Evolutionary conservation across 2,797 vertebrate genomes (phyloP).

Genomic region (Phoxinus dragarum): DNA sequence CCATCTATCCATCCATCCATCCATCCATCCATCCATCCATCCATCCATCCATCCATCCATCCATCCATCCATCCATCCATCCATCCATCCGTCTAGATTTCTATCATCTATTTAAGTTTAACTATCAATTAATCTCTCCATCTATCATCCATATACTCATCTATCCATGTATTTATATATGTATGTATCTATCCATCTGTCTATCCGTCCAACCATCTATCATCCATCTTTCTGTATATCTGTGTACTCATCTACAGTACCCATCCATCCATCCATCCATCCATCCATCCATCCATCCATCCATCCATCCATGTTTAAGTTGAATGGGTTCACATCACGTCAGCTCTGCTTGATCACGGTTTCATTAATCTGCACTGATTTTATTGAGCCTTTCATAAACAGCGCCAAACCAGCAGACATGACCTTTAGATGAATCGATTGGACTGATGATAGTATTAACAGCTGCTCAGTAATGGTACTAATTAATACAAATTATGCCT

Average conservation of each 20-base stretch:
- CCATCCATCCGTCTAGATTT: background rate
- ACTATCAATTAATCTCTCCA: background rate
- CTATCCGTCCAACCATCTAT: too few species aligned
- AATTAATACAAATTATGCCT: conserved; percentile 44
- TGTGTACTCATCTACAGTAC: too few species aligned
- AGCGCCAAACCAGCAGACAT: conserved; percentile 24
- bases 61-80: too few species aligned
- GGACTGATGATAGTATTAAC: conserved; percentile 34
- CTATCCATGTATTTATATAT: too few species aligned
- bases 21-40: background rate
- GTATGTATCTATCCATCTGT: too few species aligned
- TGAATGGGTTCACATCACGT: conserved; percentile 1
- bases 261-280: background rate
- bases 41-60: background rate
- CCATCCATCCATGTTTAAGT: background rate
- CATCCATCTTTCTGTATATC: too few species aligned
- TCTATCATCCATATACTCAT: too few species aligned
- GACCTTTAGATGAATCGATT: conserved; percentile 47
- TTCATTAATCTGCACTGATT: conserved; percentile 19
- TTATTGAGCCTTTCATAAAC: conserved; percentile 40
- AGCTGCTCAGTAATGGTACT: conserved; percentile 28
- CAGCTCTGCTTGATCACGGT: background rate
- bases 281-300: background rate
- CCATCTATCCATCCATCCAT: background rate
- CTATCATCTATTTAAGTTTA: background rate